These are phyloP conservation scores for Brachyrhaphis roseni DNA, from an alignment of 2,797 vertebrate genomes.

Conservation along the genomic window DNA sequence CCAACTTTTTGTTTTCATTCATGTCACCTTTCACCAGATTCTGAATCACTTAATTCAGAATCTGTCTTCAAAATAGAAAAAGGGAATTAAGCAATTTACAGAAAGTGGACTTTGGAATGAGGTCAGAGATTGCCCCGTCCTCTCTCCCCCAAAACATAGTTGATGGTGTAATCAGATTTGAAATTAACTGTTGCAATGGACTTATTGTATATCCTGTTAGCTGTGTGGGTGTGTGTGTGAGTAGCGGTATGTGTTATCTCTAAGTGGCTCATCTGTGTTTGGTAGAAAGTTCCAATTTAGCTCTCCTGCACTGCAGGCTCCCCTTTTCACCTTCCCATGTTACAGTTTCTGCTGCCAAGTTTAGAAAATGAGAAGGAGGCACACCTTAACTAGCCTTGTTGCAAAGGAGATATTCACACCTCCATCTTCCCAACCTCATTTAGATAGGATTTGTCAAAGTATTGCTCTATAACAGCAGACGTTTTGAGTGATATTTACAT, in stretches of 20 bases:
- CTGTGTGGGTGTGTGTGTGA: background rate
- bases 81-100: constrained; percentile 18
- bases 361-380: constrained; percentile 41
- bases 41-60: constrained; percentile 3
- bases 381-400: constrained; percentile 14
- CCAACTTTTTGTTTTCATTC: constrained; percentile 12
- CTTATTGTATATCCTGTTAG: background rate
- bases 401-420: constrained; percentile 3
- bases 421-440: constrained; percentile 6
- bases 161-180: constrained; percentile 6
- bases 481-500: constrained; percentile 3
- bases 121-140: constrained; percentile 21
- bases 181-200: constrained; percentile 8
- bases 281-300: constrained; percentile 16
- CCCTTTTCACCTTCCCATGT: constrained; percentile 37
- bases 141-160: constrained; percentile 9
- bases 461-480: constrained; percentile 1
- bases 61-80: constrained; percentile 2
- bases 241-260: background rate
- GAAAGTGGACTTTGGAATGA: background rate
- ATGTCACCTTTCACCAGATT: background rate
- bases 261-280: constrained; percentile 1
- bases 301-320: constrained; percentile 10
- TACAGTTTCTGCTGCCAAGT: constrained; percentile 27
- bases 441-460: constrained; percentile 27